Evolutionary conservation across 2,113 vertebrate species (phyloP), one percentile per base, ranked within the genome.

Genomic region (Gracilinanus agilis): DNA sequence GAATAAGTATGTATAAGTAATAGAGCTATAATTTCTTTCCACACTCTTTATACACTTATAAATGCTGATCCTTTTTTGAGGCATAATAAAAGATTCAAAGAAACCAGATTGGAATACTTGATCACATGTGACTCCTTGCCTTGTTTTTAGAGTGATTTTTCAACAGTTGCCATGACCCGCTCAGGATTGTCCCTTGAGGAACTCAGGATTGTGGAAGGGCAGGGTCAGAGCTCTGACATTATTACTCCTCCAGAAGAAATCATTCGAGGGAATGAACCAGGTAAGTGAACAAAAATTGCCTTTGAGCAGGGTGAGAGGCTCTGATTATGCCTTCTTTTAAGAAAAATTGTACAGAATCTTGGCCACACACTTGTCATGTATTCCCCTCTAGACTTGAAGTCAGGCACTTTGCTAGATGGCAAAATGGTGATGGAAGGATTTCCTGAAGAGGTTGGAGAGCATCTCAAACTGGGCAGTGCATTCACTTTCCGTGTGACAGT

Each of bases 401-500:
- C 99, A 25, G 97, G 98, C 44, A 98, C 98, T n/a, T 95, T 99
- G 91, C 75, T 99, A 96, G 99, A 99, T 92, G 98, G 99, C 44
- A 99, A 99, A 96, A 99, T 99, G 98, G 98, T 98, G 5, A 98
- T 99, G 98, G 99, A 99, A 97, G 98, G 98, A 23, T 98, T 98
- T 90, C 98, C 98, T 0, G 99, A 99, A 10, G 99, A 98, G 55
- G 97, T 99, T 55, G 99, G 98, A 23, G 98, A 98, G 89, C 99
- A 99, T 97, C 97, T 99, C 98, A 99, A 99, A 96, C 98, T 99
- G 97, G 99, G 99, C 67, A 99, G 98, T 2, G 99, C 99, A 95
- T 99, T 99, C 56, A 99, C 99, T 29, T 99, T 99, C 98, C 99
- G 99, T 0, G 99, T 99, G 91, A 99, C 99, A 0, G 99, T 99